Percentiles rank a stretch among this genome's conserved stretches.
phyloP scores from a whole-genome alignment of 2,797 vertebrate species.

The Alfaro cultratus region DNA sequence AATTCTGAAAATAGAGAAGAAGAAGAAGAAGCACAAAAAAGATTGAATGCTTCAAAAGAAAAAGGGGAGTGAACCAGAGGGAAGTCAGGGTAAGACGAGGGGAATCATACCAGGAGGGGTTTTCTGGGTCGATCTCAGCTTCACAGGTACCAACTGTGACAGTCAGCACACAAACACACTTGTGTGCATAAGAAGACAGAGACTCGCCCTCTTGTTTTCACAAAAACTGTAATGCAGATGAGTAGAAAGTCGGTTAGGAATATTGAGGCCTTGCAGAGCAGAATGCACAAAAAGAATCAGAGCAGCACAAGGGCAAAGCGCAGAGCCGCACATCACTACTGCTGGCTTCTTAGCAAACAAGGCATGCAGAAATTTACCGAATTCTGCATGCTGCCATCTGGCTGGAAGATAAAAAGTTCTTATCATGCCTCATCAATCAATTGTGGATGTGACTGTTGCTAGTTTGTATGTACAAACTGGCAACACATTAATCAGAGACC shows the following conservation, averaged over 20 bases:
- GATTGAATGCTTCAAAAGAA: not conserved
- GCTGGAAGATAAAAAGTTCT: not conserved
- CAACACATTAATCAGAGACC: too few relatives aligned
- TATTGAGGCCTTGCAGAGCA: not conserved
- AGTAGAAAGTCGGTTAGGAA: conserved; percentile 11
- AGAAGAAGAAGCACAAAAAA: not conserved
- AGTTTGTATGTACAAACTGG: not conserved
- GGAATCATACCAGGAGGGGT: conserved; percentile 29
- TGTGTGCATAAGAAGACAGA: not conserved
- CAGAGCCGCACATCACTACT: conserved; percentile 4
- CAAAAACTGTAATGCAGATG: conserved; percentile 7
- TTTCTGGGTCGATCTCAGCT: conserved; percentile 56
- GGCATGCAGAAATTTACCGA: not conserved
- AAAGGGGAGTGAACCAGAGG: not conserved
- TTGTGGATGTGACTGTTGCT: not conserved
- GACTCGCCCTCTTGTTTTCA: not conserved
- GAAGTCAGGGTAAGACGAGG: conserved; percentile 19
- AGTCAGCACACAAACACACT: conserved; percentile 8
- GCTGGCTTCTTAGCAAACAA: conserved; percentile 10
- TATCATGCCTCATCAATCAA: not conserved
- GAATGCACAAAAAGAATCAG: conserved; percentile 9
- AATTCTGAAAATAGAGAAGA: not conserved
- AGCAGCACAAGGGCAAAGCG: conserved; percentile 27
- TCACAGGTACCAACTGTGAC: conserved; percentile 42
- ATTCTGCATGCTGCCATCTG: not conserved